phyloP scores from a whole-genome alignment of 2,797 vertebrate species.

The Cryptoprocta ferox region DNA sequence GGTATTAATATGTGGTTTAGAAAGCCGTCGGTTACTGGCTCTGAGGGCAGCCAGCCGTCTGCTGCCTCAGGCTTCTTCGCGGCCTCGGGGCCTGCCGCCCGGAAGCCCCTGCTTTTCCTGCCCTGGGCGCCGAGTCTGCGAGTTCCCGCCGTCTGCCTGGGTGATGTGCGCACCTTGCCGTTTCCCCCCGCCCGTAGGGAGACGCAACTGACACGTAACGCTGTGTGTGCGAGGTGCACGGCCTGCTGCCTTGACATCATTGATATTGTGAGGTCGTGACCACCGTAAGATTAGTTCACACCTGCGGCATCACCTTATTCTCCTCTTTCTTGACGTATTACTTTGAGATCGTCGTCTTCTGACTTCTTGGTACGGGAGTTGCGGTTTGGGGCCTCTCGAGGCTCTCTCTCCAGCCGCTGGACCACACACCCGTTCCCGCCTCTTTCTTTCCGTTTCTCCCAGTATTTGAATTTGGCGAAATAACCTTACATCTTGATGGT shows the following conservation, averaged over 20 bases:
- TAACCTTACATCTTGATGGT: not conserved
- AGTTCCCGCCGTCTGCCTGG: not conserved
- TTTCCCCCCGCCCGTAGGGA: not conserved
- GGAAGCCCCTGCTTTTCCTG: not conserved
- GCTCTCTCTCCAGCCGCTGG: not conserved
- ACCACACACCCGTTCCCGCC: not conserved
- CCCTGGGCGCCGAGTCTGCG: no score
- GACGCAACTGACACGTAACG: not conserved
- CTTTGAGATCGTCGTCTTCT: not conserved
- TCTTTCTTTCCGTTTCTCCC: not conserved
- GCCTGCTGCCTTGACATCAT: not conserved
- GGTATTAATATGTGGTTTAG: not conserved
- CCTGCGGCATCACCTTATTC: not conserved
- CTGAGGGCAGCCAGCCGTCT: not conserved
- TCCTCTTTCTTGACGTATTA: not conserved
- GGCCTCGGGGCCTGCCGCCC: fast-evolving
- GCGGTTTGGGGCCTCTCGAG: not conserved
- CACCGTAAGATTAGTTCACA: fast-evolving
- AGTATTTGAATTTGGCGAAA: not conserved
- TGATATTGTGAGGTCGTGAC: not conserved
- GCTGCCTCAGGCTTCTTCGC: not conserved
- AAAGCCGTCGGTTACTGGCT: not conserved
- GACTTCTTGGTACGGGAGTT: not conserved
- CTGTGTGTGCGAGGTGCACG: not conserved
- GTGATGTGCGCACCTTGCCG: fast-evolving